Conservation (phyloP, 2,113 vertebrate species). For the Brienomyrus brachyistius region DNA sequence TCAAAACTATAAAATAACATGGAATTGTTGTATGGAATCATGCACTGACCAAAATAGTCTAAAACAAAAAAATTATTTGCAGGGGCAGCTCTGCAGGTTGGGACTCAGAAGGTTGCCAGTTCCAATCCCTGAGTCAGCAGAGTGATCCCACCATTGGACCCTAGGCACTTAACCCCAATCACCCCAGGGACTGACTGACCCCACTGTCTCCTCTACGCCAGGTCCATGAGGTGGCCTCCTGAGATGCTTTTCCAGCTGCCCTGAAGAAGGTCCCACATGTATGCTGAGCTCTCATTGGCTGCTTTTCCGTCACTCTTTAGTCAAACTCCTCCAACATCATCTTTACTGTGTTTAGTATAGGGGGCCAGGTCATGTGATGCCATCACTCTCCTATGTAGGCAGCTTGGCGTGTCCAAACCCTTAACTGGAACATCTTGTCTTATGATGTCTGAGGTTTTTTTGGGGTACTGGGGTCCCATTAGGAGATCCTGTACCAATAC, state of each 20-base stretch:
- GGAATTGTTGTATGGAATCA: not conserved
- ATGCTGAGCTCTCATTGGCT: too few relatives aligned
- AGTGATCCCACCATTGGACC: not conserved
- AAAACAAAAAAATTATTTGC: not conserved
- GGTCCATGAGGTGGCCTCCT: too few relatives aligned
- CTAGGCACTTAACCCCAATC: not conserved
- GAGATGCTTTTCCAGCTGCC: too few relatives aligned
- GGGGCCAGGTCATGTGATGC: not conserved
- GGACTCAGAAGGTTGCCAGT: not conserved
- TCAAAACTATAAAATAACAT: not conserved
- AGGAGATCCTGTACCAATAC: not conserved
- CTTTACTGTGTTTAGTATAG: too few relatives aligned
- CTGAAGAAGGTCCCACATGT: too few relatives aligned
- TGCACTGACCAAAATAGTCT: not conserved
- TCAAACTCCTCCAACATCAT: too few relatives aligned
- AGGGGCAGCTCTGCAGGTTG: not conserved
- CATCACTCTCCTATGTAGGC: not conserved
- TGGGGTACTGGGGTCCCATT: not conserved
- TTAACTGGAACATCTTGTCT: not conserved
- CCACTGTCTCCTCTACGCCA: not conserved
- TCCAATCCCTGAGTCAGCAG: not conserved
- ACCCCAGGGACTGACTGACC: not conserved
- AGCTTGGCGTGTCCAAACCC: not conserved
- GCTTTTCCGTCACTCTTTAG: too few relatives aligned
- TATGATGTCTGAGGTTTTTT: not conserved